These are phyloP conservation scores for Phylloscopus trochilus DNA, from an alignment of 2,113 vertebrate genomes.

Conservation along the genomic window DNA sequence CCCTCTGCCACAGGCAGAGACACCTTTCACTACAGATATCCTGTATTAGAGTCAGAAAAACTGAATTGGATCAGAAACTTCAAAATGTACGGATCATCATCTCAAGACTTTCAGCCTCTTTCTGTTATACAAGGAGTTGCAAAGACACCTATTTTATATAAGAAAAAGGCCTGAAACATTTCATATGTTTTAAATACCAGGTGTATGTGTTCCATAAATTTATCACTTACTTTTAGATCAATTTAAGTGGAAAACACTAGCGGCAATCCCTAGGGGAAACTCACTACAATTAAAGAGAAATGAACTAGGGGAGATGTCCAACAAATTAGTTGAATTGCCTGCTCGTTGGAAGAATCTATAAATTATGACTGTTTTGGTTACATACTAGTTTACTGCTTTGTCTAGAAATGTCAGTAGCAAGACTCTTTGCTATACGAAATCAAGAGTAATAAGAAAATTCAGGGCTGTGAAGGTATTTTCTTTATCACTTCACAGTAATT, in stretches of 20 bases:
- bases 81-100: not conserved
- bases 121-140: not conserved
- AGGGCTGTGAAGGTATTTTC: not conserved
- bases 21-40: not conserved
- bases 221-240: not conserved
- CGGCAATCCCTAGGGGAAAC: not conserved
- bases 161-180: not conserved
- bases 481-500: not conserved
- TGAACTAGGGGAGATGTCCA: not conserved
- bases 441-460: not conserved
- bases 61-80: not conserved
- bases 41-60: not conserved
- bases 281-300: not conserved
- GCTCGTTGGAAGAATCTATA: not conserved
- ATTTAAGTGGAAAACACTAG: not conserved
- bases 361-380: not conserved
- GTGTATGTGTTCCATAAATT: not conserved
- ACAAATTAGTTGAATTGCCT: not conserved
- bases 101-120: not conserved
- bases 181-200: not conserved
- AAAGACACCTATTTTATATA: not conserved
- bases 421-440: not conserved
- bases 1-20: not conserved
- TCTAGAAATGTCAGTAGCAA: not conserved
- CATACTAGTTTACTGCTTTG: not conserved